Evolutionary conservation across 1,140 invertebrate genomes (phyloP), one percentile per base, ranked within the genome.

Genomic region (Nylanderia fulva): DNA sequence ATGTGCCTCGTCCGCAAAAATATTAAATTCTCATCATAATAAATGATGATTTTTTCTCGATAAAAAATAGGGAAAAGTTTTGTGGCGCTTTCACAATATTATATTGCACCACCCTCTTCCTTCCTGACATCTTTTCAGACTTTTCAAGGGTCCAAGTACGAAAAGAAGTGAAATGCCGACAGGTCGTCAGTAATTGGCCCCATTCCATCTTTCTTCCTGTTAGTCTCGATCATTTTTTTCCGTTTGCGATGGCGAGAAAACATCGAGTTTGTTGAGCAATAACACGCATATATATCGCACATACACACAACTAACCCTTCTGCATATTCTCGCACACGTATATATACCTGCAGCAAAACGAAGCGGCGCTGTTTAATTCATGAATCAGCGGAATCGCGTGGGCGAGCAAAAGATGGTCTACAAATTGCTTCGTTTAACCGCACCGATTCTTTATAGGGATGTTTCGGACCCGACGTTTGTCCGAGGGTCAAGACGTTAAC

Each of bases 301-400:
- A 18, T 4, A n/a, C 42, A 48, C 48, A 18, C 21, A n/a, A 56
- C 21, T 45, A 61, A 68, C 13, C 48, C 63, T 27, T 69, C 48
- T 68, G 58, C 24, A 24, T 56, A 71, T 52, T 85, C 85, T 85
- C 36, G 18, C 48, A 24, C 27, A 66, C 45, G 36, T 18, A n/a
- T n/a, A n/a, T n/a, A n/a, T n/a, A 18, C 39, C 27, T 8, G 11
- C 29, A 45, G 42, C 33, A 63, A 69, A 84, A 72, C 75, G 54
- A 79, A 42, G n/a, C n/a, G 24, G 27, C 42, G 69, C 85, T 88
- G 85, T 86, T 86, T 86, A 86, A 86, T 88, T 88, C 86, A 88
- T 88, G 85, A 88, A 86, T 72, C 29, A 39, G 60, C 15, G 24
- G 15, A 21, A 52, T 39, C 29, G 45, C 39, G 58, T 21, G 64